Conservation (phyloP, 2,797 vertebrate species). For the Staurois parvus region DNA sequence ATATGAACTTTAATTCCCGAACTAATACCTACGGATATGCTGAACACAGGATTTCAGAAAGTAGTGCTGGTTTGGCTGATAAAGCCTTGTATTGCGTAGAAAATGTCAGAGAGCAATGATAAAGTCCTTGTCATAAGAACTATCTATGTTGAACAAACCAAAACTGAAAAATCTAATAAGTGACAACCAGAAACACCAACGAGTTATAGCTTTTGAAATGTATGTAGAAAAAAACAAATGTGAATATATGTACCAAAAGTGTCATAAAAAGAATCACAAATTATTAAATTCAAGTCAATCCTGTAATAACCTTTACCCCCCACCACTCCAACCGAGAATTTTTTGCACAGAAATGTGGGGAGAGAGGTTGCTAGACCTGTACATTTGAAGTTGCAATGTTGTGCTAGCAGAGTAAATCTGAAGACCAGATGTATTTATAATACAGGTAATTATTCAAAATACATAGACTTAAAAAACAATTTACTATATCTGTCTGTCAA, state of each 20-base stretch:
- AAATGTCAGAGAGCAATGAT: conserved; percentile 15
- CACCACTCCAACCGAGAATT: too few relatives aligned
- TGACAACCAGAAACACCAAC: too few relatives aligned
- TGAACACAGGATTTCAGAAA: not conserved
- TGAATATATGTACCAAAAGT: not conserved
- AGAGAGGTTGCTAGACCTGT: too few relatives aligned
- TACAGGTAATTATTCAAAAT: too few relatives aligned
- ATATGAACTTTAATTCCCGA: conserved; percentile 6
- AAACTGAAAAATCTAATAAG: not conserved
- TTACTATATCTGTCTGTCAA: too few relatives aligned
- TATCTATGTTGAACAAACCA: not conserved
- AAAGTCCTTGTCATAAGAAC: conserved; percentile 5
- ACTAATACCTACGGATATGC: conserved; percentile 15
- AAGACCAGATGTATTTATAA: too few relatives aligned
- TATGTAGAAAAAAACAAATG: not conserved
- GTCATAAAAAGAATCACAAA: not conserved
- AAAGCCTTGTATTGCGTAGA: not conserved
- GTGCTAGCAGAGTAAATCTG: too few relatives aligned
- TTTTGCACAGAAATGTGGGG: too few relatives aligned
- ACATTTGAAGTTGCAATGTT: too few relatives aligned
- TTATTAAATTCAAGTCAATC: not conserved
- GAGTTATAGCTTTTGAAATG: not conserved
- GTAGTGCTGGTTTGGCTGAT: conserved; percentile 10
- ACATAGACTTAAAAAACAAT: too few relatives aligned
- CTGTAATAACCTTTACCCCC: not conserved